A percentile compares a stretch with the other conserved stretches of the same genome.
Evolutionary conservation across 2,797 vertebrate genomes (phyloP).

Genomic region (Agapornis canus): DNA sequence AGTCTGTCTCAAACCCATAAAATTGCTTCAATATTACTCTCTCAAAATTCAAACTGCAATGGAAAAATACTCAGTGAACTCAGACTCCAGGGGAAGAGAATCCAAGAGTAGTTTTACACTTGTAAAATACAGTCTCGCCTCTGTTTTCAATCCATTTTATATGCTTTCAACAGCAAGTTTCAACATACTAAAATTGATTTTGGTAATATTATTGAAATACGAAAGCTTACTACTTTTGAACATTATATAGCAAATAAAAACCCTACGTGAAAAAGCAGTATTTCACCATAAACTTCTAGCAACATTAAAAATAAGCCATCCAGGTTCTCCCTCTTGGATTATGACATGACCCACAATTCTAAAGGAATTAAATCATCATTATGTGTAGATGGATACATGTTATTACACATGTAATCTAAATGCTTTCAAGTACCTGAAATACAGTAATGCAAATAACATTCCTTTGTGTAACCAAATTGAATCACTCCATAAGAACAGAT

Average conservation of each 20-base stretch:
- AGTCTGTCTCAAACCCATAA: not conserved
- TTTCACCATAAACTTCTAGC: not conserved
- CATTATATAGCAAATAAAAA: not conserved
- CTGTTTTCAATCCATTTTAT: not conserved
- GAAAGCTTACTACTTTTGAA: not conserved
- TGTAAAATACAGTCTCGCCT: not conserved
- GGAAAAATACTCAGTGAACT: not conserved
- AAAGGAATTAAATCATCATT: not conserved
- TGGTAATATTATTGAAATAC: not conserved
- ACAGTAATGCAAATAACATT: fast-evolving
- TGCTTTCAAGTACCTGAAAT: not conserved
- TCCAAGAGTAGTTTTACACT: not conserved
- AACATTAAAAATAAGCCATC: not conserved
- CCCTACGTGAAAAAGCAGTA: not conserved
- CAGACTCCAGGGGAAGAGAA: not conserved
- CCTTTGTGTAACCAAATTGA: fast-evolving
- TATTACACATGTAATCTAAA: not conserved
- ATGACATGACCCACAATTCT: fast-evolving
- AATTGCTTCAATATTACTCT: not conserved
- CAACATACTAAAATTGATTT: not conserved
- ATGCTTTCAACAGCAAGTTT: not conserved
- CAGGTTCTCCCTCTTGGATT: not conserved
- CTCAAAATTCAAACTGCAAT: not conserved
- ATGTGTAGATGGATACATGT: fast-evolving
- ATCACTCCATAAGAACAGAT: fast-evolving